Conservation (phyloP, 2,113 vertebrate genomes). For the Ictalurus punctatus region DNA sequence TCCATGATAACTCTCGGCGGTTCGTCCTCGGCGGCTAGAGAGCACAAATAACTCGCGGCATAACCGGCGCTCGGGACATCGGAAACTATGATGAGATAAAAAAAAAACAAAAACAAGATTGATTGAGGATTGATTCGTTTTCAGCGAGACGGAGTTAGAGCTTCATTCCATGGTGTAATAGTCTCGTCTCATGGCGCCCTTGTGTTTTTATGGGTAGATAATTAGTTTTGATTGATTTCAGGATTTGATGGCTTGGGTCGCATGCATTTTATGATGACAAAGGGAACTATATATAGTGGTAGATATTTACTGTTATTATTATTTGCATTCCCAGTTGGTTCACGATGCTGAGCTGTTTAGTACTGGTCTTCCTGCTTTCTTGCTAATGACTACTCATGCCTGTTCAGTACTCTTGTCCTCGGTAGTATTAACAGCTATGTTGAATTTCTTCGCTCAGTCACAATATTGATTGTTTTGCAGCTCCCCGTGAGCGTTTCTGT, state of each 20-base stretch:
- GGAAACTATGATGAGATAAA: not conserved
- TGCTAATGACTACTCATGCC: not conserved
- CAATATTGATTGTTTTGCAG: constrained; percentile 20
- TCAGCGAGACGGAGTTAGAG: not conserved
- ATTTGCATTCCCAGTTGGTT: not conserved
- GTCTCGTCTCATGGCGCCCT: not conserved
- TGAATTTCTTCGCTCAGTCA: not conserved
- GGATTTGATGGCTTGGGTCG: not conserved
- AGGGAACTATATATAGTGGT: too few species aligned
- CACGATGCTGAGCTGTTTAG: too few species aligned
- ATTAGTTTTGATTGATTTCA: constrained; percentile 12
- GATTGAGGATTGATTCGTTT: constrained; percentile 20
- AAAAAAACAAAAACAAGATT: not conserved
- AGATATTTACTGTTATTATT: not conserved
- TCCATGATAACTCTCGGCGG: not conserved
- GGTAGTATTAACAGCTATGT: not conserved
- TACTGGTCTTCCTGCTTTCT: not conserved
- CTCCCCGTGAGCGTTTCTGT: not conserved
- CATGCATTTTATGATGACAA: not conserved
- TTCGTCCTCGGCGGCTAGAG: not conserved
- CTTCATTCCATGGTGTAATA: constrained; percentile 18
- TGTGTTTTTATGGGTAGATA: constrained; percentile 10
- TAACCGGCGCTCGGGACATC: not conserved
- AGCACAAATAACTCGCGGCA: not conserved
- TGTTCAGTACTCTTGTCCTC: not conserved